phyloP scores from a whole-genome alignment of 2,113 vertebrate genomes.

The Myotis brandtii region DNA sequence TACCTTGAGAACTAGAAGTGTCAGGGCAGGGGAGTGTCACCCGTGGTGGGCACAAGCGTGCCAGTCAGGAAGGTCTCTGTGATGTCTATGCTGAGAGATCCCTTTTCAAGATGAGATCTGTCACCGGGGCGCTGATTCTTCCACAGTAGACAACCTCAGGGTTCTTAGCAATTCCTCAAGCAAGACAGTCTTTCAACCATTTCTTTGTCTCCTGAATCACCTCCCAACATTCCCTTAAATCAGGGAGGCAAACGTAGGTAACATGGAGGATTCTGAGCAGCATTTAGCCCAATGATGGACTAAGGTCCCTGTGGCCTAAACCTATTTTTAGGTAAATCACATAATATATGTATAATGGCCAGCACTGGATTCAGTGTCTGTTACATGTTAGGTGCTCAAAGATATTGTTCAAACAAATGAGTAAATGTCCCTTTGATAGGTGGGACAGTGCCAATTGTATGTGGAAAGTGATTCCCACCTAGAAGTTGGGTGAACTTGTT shows the following conservation, averaged over 20 bases:
- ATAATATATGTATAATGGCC: background rate
- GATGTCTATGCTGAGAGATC: background rate
- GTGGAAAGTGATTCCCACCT: background rate
- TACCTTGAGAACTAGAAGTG: too few relatives aligned
- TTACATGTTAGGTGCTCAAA: background rate
- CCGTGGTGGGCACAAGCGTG: too few relatives aligned
- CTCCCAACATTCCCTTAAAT: background rate
- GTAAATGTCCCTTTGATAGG: background rate
- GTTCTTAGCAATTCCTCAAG: background rate
- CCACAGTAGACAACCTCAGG: background rate
- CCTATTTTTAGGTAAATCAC: background rate
- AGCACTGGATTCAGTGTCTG: background rate
- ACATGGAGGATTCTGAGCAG: background rate
- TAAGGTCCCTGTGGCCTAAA: background rate
- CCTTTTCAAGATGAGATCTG: background rate
- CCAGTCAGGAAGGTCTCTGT: background rate
- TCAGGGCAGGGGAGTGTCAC: fast-evolving
- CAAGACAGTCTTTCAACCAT: background rate
- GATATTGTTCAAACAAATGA: slow-evolving; percentile 12
- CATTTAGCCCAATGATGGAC: background rate
- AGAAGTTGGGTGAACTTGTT: background rate
- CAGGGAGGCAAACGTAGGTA: background rate
- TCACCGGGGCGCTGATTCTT: background rate
- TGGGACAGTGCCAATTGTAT: background rate
- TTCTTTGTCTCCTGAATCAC: slow-evolving; percentile 29